Conservation (phyloP, 2,113 vertebrate genomes). For the Lynx canadensis region DNA sequence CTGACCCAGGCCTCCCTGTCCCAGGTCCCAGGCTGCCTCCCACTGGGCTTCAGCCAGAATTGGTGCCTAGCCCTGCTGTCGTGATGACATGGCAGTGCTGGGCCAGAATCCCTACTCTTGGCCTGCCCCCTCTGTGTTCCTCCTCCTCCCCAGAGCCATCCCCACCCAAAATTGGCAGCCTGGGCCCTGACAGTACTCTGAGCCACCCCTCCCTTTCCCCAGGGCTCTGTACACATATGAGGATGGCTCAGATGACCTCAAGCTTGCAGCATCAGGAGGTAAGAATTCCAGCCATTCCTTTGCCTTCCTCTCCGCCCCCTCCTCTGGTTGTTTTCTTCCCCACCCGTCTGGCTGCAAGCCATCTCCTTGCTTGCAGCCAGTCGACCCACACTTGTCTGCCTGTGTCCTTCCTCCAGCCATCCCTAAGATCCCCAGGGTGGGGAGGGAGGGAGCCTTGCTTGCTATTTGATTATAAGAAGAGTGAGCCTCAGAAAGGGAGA, state of each 20-base stretch:
- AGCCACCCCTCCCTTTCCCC: slow-evolving; percentile 70
- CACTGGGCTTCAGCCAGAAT: not conserved
- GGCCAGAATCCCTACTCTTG: not conserved
- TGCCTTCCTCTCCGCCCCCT: not conserved
- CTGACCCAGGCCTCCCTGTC: not conserved
- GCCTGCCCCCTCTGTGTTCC: not conserved
- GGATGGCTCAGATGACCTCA: slow-evolving; percentile 94
- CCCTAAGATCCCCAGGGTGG: not conserved
- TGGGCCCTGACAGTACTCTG: not conserved
- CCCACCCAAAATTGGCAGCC: slow-evolving; percentile 62
- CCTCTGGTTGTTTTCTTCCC: slow-evolving; percentile 51
- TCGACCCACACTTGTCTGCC: slow-evolving; percentile 37
- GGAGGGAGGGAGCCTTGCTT: not conserved
- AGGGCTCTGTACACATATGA: slow-evolving; percentile 98
- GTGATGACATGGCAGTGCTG: not conserved
- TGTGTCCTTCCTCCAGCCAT: slow-evolving; percentile 56
- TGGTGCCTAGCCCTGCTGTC: not conserved
- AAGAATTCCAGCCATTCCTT: slow-evolving; percentile 76
- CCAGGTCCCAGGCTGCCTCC: not conserved
- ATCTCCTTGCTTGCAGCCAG: not conserved
- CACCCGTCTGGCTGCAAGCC: slow-evolving; percentile 46
- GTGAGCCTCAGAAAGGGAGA: not conserved
- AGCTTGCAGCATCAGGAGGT: slow-evolving; percentile 94
- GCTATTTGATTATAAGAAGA: not conserved
- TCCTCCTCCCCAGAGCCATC: slow-evolving; percentile 27